Conservation (phyloP, 2,797 vertebrate species). For the Argya squamiceps region DNA sequence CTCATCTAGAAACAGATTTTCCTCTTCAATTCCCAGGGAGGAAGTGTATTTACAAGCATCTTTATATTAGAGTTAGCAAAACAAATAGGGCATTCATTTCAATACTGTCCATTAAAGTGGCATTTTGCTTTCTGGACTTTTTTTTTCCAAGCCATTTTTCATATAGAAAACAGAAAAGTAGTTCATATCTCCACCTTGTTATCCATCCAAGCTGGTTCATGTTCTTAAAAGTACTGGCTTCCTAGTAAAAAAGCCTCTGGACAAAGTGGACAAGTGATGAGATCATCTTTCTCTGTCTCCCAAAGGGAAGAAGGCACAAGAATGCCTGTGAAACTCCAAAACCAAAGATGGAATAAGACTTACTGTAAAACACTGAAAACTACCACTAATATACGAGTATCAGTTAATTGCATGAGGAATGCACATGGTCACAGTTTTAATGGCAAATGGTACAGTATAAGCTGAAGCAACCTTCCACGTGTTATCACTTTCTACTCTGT, state of each 20-base stretch:
- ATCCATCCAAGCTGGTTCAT: neutral
- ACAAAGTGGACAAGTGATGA: neutral
- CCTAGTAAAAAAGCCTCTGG: neutral
- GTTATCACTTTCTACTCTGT: constrained; percentile 53
- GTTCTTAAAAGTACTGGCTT: neutral
- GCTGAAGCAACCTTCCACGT: constrained; percentile 34
- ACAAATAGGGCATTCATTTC: neutral
- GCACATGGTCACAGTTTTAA: constrained; percentile 39
- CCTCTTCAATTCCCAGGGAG: constrained; percentile 6
- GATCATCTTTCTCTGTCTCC: neutral
- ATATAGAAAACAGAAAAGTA: neutral
- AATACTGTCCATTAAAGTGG: neutral
- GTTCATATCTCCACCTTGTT: neutral
- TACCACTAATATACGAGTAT: constrained; percentile 18
- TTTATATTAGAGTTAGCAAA: neutral
- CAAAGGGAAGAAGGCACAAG: neutral
- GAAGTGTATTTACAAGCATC: neutral
- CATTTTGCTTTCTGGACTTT: neutral
- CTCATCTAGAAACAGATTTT: constrained; percentile 57
- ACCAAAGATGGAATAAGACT: constrained; percentile 16
- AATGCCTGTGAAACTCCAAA: neutral
- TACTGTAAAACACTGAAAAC: constrained; percentile 21
- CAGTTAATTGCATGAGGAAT: constrained; percentile 10
- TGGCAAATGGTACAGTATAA: neutral
- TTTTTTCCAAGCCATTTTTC: neutral